Evolutionary conservation across 1,140 invertebrate genomes (phyloP).

Genomic region (Oryzaephilus surinamensis): DNA sequence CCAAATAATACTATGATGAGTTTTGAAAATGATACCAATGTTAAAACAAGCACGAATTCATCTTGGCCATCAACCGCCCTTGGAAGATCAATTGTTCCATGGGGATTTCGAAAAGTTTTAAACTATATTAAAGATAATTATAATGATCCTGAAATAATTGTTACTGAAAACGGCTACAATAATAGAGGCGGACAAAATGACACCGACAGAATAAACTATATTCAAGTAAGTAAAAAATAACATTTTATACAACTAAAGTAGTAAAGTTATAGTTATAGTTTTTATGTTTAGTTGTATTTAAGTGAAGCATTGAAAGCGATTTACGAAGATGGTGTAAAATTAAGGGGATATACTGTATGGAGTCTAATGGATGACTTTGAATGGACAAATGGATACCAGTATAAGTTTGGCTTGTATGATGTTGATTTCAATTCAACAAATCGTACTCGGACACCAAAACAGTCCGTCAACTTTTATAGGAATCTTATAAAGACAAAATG

Average conservation of each 20-base stretch:
- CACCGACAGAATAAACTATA: slow-evolving; percentile 39
- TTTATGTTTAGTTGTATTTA: slow-evolving; percentile 43
- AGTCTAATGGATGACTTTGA: slow-evolving; percentile 71
- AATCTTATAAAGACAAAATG: slow-evolving; percentile 12
- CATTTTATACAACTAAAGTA: too few relatives aligned
- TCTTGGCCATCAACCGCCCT: slow-evolving; percentile 22
- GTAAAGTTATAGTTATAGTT: background rate
- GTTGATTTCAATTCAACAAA: slow-evolving; percentile 60
- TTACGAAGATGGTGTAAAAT: slow-evolving; percentile 52
- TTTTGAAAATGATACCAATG: slow-evolving; percentile 20
- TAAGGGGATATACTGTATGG: slow-evolving; percentile 64
- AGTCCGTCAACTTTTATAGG: slow-evolving; percentile 15
- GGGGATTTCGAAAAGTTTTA: slow-evolving; percentile 43
- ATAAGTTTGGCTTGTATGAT: slow-evolving; percentile 60
- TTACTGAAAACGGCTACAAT: slow-evolving; percentile 64
- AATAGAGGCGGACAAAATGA: slow-evolving; percentile 41
- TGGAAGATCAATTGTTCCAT: slow-evolving; percentile 7
- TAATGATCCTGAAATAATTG: slow-evolving; percentile 52
- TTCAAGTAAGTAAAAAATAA: slow-evolving; percentile 37
- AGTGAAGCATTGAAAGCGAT: slow-evolving; percentile 51
- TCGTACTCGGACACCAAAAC: slow-evolving; percentile 42
- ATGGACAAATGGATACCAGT: slow-evolving; percentile 55
- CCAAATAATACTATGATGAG: too few relatives aligned
- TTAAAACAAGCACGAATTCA: slow-evolving; percentile 16
- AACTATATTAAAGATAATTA: slow-evolving; percentile 59